These are phyloP conservation scores for Chloebia gouldiae DNA, from an alignment of 2,113 vertebrate genomes.

Conservation along the genomic window DNA sequence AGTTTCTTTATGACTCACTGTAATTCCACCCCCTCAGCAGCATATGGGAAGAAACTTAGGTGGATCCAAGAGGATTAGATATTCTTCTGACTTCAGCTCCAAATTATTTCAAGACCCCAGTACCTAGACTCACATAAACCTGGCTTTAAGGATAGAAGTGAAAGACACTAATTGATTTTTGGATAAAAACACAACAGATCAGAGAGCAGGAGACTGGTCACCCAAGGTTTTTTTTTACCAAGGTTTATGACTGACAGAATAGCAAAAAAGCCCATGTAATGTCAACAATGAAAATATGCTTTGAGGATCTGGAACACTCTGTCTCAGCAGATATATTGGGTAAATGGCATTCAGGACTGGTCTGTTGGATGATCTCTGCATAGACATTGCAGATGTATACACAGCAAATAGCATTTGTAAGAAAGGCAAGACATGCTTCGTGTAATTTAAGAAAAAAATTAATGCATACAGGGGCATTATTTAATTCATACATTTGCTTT, in stretches of 20 bases:
- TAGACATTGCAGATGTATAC: not conserved
- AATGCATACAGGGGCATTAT: not conserved
- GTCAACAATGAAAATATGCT: rapidly evolving
- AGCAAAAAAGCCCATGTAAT: not conserved
- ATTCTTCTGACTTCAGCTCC: not conserved
- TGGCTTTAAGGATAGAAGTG: not conserved
- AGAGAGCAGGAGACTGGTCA: not conserved
- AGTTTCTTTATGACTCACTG: not conserved
- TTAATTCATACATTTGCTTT: not conserved
- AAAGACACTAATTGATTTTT: not conserved
- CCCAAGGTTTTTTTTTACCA: not conserved
- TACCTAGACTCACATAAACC: not conserved
- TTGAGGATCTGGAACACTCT: not conserved
- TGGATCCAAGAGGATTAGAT: not conserved
- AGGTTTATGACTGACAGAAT: not conserved
- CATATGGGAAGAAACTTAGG: not conserved
- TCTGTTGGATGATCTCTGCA: not conserved
- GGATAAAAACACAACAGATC: not conserved
- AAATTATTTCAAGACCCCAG: not conserved
- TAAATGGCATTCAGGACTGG: not conserved
- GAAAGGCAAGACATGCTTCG: not conserved
- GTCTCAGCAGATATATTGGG: not conserved
- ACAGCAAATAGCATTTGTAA: not conserved
- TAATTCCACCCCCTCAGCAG: not conserved
- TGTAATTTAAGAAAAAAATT: not conserved